Percentiles rank a stretch among this genome's conserved stretches.
Conservation (phyloP, 2,113 vertebrate genomes). For the Phoxinus phoxinus region DNA sequence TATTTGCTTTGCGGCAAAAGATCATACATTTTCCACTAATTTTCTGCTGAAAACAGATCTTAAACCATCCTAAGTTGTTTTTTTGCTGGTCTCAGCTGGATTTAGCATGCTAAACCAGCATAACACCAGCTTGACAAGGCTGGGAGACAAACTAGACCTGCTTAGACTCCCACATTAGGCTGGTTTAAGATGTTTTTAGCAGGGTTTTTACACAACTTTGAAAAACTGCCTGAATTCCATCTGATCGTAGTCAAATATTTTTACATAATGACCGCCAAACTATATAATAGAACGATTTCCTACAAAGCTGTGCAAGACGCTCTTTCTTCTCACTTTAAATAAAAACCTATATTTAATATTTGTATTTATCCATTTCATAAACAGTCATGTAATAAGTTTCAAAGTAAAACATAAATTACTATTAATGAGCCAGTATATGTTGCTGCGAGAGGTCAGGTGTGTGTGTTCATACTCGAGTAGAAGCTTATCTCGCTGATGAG, state of each 20-base stretch:
- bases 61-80: neutral
- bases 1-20: neutral
- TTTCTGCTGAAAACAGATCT: neutral
- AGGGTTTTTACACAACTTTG: neutral
- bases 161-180: neutral
- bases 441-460: neutral
- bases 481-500: constrained; percentile 94
- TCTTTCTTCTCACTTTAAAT: neutral
- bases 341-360: too few relatives aligned
- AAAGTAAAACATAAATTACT: neutral
- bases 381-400: neutral
- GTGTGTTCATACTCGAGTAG: constrained; percentile 78
- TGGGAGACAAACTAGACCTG: neutral
- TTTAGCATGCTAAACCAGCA: neutral
- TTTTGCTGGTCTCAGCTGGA: neutral
- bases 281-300: neutral
- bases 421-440: neutral
- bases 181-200: neutral
- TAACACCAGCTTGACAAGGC: neutral
- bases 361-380: too few relatives aligned
- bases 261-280: neutral
- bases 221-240: neutral
- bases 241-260: neutral
- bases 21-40: neutral
- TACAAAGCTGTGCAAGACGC: neutral